These are phyloP conservation scores for Isurus oxyrinchus DNA, from an alignment of 2,113 vertebrate genomes.

Conservation along the genomic window DNA sequence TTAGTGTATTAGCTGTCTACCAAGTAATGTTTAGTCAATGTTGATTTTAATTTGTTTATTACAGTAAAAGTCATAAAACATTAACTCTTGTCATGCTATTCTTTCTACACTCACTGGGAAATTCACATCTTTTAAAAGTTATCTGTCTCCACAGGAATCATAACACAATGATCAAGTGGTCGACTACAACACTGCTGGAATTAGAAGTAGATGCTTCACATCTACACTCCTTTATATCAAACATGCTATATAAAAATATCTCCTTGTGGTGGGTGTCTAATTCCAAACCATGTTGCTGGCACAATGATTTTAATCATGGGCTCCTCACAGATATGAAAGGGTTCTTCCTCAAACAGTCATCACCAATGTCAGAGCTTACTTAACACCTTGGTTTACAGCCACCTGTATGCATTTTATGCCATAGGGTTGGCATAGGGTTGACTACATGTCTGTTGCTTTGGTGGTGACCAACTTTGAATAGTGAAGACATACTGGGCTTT, in stretches of 20 bases:
- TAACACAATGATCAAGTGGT: background rate
- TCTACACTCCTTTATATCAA: background rate
- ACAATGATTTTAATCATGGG: background rate
- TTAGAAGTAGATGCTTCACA: background rate
- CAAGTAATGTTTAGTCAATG: no score
- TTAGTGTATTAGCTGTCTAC: no score
- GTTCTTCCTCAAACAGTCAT: background rate
- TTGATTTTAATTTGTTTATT: no score
- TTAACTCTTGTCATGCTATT: no score
- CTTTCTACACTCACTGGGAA: no score
- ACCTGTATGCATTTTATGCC: background rate
- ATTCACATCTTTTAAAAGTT: no score
- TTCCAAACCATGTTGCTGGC: no score
- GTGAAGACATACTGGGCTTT: background rate
- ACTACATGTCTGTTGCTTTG: background rate
- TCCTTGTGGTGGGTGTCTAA: background rate
- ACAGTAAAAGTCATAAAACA: no score
- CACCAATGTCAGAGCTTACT: background rate
- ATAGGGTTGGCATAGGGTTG: background rate
- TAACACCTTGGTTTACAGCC: background rate
- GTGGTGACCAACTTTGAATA: background rate
- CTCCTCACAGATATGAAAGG: background rate
- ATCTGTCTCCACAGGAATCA: no score
- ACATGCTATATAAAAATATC: background rate
- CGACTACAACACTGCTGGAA: background rate